Base-by-base conservation (phyloP, 2,113 vertebrate species). In the Cynoglossus semilaevis region DNA sequence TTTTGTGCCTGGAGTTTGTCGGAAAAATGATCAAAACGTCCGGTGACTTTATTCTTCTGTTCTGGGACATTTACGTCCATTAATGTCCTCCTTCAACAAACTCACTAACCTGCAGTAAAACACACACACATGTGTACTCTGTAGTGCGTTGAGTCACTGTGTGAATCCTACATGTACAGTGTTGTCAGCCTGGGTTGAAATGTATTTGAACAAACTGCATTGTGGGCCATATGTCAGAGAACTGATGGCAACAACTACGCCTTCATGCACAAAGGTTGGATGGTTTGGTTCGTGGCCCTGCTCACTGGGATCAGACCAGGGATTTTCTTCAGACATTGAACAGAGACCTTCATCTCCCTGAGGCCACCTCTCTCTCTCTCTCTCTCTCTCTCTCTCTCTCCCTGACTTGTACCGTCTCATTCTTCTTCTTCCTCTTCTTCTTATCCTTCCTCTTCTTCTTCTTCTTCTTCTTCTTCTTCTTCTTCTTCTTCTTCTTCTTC, bases 271-370 rank as follows among this genome's bases (percentile, higher is more conserved):
- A 54, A 51, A 49, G 69, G 71, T 71, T 55, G 70, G 58, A 50
- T 50, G 67, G 70, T 65, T 63, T 68, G 74, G 77, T 80, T 79
- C 82, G 72, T 52, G 81, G 82, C 79, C 80, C 79, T 64, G 77
- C 70, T 64, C 70, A 62, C 79, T 57, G 79, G 70, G 35, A 76
- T 83, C 82, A 77, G 82, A 82, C 65, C 45, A 45, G 59, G 81
- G 74, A 70, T 88, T 86, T 85, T 82, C 79, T 76, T 77, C 77
- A 79, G 80, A 86, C 81, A 78, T 73, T 72, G 85, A 82, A 67
- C 83, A 84, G 79, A 84, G 70, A 78, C 69, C 82, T 77, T 74
- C 1, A 41, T 64, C 45, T 59, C 73, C 84, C 70, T 15, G 35
- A 81, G 72, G 84, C 67, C 37, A 47, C 18, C 49, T 55, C 72